A percentile compares a stretch with the other conserved stretches of the same genome.
Conservation (phyloP, 2,113 vertebrate species). For the Calypte anna region DNA sequence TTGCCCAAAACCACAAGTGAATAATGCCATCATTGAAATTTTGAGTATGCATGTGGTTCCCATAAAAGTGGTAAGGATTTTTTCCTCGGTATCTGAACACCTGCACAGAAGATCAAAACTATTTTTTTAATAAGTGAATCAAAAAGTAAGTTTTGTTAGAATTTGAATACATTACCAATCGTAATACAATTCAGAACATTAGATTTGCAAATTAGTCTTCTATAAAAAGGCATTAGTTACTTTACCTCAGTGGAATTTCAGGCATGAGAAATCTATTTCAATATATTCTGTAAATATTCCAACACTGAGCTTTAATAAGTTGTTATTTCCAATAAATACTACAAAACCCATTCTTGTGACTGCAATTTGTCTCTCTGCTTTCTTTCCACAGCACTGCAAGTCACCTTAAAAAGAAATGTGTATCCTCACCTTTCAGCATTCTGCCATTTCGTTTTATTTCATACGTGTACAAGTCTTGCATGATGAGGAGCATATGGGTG, state of each 20-base stretch:
- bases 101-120: background rate
- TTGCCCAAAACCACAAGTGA: background rate
- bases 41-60: background rate
- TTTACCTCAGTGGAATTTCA: background rate
- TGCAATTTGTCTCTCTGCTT: background rate
- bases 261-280: background rate
- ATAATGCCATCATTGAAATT: background rate
- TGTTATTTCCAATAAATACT: background rate
- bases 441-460: background rate
- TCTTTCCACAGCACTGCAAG: background rate
- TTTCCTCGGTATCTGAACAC: background rate
- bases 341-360: fast-evolving
- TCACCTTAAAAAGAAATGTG: background rate
- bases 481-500: background rate
- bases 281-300: background rate
- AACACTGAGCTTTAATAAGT: background rate
- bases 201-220: background rate
- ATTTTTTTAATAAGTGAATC: background rate
- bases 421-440: background rate
- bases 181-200: background rate
- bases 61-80: background rate
- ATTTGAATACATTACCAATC: background rate
- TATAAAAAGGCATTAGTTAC: background rate
- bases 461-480: background rate
- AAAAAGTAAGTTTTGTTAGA: background rate